Conservation (phyloP, 2,888 invertebrate genomes). For the Trichogramma evanescens region DNA sequence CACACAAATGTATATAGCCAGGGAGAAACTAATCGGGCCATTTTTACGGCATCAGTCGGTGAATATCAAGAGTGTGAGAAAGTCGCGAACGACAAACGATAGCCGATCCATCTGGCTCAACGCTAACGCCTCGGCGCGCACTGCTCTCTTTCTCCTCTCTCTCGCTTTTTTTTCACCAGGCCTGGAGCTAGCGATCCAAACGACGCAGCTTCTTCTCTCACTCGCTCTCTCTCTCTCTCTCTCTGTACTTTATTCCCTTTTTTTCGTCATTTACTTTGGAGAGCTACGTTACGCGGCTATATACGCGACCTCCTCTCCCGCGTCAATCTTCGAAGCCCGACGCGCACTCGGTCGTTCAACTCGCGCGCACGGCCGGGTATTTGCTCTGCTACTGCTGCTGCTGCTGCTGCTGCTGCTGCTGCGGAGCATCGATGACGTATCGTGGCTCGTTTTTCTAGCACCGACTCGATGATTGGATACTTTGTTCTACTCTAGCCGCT, state of each 20-base stretch:
- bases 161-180: constrained; percentile 2
- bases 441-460: not conserved
- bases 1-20: too few relatives aligned
- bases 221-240: constrained; percentile 4
- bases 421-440: too few relatives aligned
- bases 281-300: not conserved
- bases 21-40: constrained; percentile 43
- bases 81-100: constrained; percentile 45
- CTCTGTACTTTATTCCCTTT: constrained; percentile 4
- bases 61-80: constrained; percentile 44
- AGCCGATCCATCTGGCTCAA: constrained; percentile 47
- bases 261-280: constrained; percentile 1
- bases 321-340: not conserved
- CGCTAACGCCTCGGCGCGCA: constrained; percentile 14
- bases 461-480: not conserved
- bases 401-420: too few relatives aligned
- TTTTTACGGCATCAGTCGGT: constrained; percentile 47
- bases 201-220: constrained; percentile 1
- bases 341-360: constrained; percentile 1
- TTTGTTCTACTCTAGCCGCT: not conserved
- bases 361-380: not conserved
- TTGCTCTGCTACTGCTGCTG: too few relatives aligned
- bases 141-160: constrained; percentile 1
- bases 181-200: not conserved
- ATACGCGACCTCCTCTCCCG: not conserved